phyloP scores from a whole-genome alignment of 2,888 invertebrate genomes.

The Theristus sp. region DNA sequence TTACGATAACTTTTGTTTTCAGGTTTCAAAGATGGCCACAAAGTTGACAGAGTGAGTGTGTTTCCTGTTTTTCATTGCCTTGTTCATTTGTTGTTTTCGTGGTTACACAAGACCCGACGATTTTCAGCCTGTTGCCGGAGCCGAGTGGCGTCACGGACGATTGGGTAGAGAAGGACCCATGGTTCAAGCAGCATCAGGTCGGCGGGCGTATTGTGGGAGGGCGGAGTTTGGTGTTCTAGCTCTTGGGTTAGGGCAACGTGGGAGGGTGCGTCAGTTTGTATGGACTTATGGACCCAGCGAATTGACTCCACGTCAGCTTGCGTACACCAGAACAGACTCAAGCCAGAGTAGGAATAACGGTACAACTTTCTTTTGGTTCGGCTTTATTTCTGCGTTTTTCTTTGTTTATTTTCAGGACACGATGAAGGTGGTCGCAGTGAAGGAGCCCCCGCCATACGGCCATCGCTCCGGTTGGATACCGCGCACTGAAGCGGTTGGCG shows the following conservation, averaged over 20 bases:
- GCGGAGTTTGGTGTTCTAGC: background rate
- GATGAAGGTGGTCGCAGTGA: slow-evolving; percentile 17
- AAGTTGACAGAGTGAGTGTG: background rate
- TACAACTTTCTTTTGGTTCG: no score
- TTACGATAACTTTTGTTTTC: no score
- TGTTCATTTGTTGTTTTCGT: background rate
- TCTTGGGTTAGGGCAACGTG: no score
- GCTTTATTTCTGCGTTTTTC: background rate
- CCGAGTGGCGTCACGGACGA: slow-evolving; percentile 74
- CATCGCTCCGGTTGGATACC: slow-evolving; percentile 86
- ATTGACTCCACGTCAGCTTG: no score
- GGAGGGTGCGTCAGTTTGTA: no score
- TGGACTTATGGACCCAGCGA: no score
- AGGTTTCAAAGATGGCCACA: background rate
- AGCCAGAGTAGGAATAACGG: no score
- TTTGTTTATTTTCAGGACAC: background rate
- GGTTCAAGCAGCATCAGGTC: slow-evolving; percentile 18
- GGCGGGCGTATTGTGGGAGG: background rate
- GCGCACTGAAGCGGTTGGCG: slow-evolving; percentile 46
- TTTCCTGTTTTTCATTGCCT: background rate
- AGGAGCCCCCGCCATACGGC: slow-evolving; percentile 62
- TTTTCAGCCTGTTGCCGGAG: slow-evolving; percentile 56
- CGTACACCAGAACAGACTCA: no score
- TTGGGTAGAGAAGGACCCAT: slow-evolving; percentile 49
- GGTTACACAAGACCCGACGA: background rate